Percentiles rank a stretch among this genome's conserved stretches.
These are phyloP conservation scores for Formica aserva DNA, from an alignment of 2,888 invertebrate genomes.

Conservation along the genomic window DNA sequence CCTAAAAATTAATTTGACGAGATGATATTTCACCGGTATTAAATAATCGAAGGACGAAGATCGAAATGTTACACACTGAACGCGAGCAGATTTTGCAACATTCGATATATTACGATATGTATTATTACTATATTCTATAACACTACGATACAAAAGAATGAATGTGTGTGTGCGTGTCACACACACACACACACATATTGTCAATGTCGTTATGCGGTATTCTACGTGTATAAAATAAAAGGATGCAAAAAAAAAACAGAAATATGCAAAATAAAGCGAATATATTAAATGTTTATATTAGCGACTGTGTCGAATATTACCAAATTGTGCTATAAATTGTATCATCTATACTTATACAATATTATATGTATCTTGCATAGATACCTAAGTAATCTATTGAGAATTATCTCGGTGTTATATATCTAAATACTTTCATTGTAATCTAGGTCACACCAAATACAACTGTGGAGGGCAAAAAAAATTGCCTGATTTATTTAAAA, in stretches of 20 bases:
- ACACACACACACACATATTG: slow-evolving; percentile 61
- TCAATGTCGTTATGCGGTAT: slow-evolving; percentile 77
- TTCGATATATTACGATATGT: slow-evolving; percentile 61
- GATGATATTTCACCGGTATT: background rate
- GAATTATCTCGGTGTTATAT: slow-evolving; percentile 78
- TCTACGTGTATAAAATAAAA: slow-evolving; percentile 77
- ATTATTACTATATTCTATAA: slow-evolving; percentile 66
- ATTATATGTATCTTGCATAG: slow-evolving; percentile 74
- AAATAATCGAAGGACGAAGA: slow-evolving; percentile 31
- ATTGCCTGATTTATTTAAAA: background rate
- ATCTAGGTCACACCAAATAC: slow-evolving; percentile 82
- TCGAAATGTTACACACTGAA: slow-evolving; percentile 47
- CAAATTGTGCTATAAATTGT: slow-evolving; percentile 71
- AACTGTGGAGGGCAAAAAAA: slow-evolving; percentile 76
- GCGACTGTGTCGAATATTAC: slow-evolving; percentile 76
- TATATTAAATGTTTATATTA: slow-evolving; percentile 82
- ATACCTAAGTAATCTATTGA: slow-evolving; percentile 75
- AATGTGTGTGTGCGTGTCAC: slow-evolving; percentile 31
- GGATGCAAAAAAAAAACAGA: slow-evolving; percentile 20
- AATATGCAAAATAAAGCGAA: slow-evolving; percentile 68
- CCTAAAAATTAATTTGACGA: background rate
- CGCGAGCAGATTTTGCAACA: slow-evolving; percentile 65
- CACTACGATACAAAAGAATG: slow-evolving; percentile 54
- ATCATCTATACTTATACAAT: slow-evolving; percentile 71
- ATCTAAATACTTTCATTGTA: slow-evolving; percentile 81